Conservation (phyloP, 2,888 invertebrate genomes). For the Chrysotoxum bicinctum region DNA sequence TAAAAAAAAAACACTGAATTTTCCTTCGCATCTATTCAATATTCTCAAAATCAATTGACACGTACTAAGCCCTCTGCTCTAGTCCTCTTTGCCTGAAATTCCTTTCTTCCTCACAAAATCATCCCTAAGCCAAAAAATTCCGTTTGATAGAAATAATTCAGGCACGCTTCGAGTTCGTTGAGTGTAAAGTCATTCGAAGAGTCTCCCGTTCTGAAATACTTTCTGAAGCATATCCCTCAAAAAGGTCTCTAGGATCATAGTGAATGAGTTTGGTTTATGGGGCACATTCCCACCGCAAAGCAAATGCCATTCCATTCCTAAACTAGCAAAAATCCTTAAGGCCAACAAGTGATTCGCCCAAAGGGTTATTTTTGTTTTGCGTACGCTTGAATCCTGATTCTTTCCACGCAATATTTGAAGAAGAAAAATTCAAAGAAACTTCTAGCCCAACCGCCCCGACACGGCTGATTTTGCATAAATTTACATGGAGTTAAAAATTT, state of each 20-base stretch:
- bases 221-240: conserved; percentile 20
- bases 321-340: conserved; percentile 23
- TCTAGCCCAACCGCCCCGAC: conserved; percentile 4
- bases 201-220: background rate
- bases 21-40: conserved; percentile 1
- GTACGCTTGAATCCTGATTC: conserved; percentile 1
- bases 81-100: background rate
- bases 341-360: conserved; percentile 15
- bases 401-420: background rate
- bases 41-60: conserved; percentile 22
- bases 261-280: background rate
- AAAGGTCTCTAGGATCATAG: conserved; percentile 10
- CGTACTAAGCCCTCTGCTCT: conserved; percentile 3
- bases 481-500: conserved; percentile 51
- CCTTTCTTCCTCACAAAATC: background rate
- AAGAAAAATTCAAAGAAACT: conserved; percentile 5
- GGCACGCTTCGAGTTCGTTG: conserved; percentile 15
- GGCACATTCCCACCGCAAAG: conserved; percentile 14
- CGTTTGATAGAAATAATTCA: conserved; percentile 22
- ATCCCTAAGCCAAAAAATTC: conserved; percentile 14
- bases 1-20: background rate
- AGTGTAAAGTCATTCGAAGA: conserved; percentile 31
- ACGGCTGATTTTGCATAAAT: conserved; percentile 56
- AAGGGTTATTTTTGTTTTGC: background rate
- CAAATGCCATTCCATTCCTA: conserved; percentile 19